Percentiles rank a stretch among this genome's conserved stretches.
phyloP scores from a whole-genome alignment of 2,888 invertebrate genomes.

The Dryomyza anilis region DNA sequence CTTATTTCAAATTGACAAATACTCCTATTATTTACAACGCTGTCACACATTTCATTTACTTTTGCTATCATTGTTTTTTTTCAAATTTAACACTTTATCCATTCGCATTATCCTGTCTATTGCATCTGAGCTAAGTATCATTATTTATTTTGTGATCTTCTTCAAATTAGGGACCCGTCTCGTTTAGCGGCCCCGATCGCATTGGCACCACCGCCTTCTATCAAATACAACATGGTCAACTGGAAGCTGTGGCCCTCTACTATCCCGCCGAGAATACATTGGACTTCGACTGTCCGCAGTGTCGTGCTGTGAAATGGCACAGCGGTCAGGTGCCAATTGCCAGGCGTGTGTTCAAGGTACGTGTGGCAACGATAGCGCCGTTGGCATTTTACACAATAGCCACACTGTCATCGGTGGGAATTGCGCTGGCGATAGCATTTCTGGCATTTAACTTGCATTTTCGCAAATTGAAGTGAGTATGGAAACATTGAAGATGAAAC shows the following conservation, averaged over 20 bases:
- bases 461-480: conserved; percentile 75
- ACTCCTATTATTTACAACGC: no score
- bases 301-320: conserved; percentile 73
- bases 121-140: no score
- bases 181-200: conserved; percentile 86
- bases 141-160: background rate
- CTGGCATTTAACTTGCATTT: conserved; percentile 83
- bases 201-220: conserved; percentile 85
- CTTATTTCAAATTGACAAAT: no score
- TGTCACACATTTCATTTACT: no score
- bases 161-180: conserved; percentile 78
- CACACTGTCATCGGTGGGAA: conserved; percentile 75
- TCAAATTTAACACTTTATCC: no score
- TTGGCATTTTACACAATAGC: conserved; percentile 77
- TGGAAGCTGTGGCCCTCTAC: conserved; percentile 76
- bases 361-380: conserved; percentile 78
- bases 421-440: conserved; percentile 75
- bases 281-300: conserved; percentile 73
- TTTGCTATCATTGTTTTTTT: no score
- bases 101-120: no score
- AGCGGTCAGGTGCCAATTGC: conserved; percentile 82
- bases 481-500: no score
- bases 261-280: conserved; percentile 68
- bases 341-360: conserved; percentile 73
- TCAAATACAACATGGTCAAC: conserved; percentile 82